Percentiles rank a stretch among this genome's conserved stretches.
These are phyloP conservation scores for Noctuana brunneofusca DNA, from an alignment of 2,888 invertebrate genomes.

Conservation along the genomic window DNA sequence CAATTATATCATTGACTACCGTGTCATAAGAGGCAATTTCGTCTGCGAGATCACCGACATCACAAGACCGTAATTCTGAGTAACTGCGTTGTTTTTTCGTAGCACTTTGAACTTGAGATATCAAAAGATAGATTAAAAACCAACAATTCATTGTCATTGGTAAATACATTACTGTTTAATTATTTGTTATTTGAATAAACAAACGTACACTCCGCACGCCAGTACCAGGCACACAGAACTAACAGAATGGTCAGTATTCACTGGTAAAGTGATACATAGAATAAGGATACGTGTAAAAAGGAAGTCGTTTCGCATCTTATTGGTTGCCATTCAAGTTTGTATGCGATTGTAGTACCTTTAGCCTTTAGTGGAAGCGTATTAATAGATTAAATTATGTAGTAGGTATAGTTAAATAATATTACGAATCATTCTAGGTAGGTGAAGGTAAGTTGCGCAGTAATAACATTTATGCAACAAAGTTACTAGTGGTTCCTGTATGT, in stretches of 20 bases:
- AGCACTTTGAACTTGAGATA: slow-evolving; percentile 42
- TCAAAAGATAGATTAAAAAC: slow-evolving; percentile 4
- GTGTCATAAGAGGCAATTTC: slow-evolving; percentile 84
- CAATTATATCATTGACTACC: slow-evolving; percentile 77
- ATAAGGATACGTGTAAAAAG: slow-evolving; percentile 10
- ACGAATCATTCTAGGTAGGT: no score
- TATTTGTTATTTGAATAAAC: not conserved
- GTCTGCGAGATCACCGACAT: slow-evolving; percentile 52
- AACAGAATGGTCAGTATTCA: slow-evolving; percentile 1
- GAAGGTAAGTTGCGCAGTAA: no score
- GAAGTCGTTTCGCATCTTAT: not conserved
- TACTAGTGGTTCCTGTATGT: no score
- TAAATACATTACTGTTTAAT: slow-evolving; percentile 7
- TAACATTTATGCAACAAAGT: no score
- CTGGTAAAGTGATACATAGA: not conserved
- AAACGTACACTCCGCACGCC: not conserved
- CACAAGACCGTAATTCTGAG: slow-evolving; percentile 48
- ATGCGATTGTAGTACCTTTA: not conserved
- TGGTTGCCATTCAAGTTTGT: not conserved
- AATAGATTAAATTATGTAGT: no score
- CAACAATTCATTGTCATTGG: slow-evolving; percentile 14
- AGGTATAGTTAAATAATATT: no score
- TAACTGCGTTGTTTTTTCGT: slow-evolving; percentile 41
- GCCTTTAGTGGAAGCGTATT: not conserved
- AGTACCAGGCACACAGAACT: not conserved